These are phyloP conservation scores for Syrrhaptes paradoxus DNA, from an alignment of 2,113 vertebrate species.

Conservation along the genomic window DNA sequence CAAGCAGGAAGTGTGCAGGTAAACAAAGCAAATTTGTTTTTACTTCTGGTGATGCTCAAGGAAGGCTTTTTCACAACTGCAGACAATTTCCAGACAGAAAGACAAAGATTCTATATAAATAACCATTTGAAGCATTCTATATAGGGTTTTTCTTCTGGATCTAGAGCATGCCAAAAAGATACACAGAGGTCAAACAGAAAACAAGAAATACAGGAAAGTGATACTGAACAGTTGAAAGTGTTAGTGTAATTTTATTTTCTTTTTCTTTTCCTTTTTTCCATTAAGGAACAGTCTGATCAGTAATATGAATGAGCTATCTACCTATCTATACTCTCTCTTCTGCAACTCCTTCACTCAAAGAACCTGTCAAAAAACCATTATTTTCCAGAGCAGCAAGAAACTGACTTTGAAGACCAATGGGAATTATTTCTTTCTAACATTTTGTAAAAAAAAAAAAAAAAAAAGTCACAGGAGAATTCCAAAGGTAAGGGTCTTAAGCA, in stretches of 20 bases:
- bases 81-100: neutral
- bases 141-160: neutral
- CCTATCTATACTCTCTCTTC: neutral
- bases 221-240: neutral
- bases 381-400: neutral
- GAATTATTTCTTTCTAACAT: neutral
- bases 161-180: neutral
- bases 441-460: neutral
- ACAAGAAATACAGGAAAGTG: neutral
- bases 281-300: neutral
- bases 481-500: neutral
- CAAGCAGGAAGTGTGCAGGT: neutral
- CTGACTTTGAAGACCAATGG: neutral
- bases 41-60: neutral
- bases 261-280: neutral
- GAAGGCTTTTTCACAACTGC: neutral
- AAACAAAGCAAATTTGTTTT: neutral
- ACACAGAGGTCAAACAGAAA: neutral
- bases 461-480: neutral
- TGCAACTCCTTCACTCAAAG: neutral
- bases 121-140: neutral
- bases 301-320: neutral
- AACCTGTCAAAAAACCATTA: rapidly evolving
- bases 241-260: neutral
- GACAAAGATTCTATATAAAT: neutral